Base-by-base conservation (phyloP, 1,140 invertebrate genomes). In the Drosophila micromelanica region DNA sequence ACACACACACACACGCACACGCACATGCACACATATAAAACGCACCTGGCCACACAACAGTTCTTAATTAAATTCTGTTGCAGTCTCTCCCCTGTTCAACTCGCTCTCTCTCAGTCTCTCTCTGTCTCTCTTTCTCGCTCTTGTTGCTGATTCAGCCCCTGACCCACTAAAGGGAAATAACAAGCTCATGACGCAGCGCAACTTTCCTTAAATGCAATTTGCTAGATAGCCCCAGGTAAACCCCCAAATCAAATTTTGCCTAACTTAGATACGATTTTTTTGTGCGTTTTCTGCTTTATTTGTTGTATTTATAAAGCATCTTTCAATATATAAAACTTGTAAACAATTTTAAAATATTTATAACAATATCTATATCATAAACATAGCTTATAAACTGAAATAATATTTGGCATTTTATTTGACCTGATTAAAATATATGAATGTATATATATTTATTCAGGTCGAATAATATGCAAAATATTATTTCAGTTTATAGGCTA, bases 1-100 rank as follows among this genome's bases (percentile, higher is more conserved):
- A 17, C 17, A 17, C 17, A 35, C 32, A 35, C 32, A 8, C 32
- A 35, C 32, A 35, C 32, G 2, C 32, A 35, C 32, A 35, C 8
- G 1, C 32, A 35, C 1, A 35, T 2, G 9, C 7, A 9, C 3
- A 46, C 38, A 42, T 49, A 60, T 40, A 65, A 62, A 78, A 63
- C 78, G 81, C 80, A 85, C 80, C 80, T 85, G 80, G 80, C 78
- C 40, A 56, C 60, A 70, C 62, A 56, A 42, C 62, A 32, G 38
- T 32, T n/a, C 80, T 65, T 85, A 80, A 84, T 84, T 84, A 80
- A 78, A 86, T 84, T 79, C 51, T 61, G 20, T 48, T 46, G 23
- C 56, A 52, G 48, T 55, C 30, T 20, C 42, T 30, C 30, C 0
- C 5, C 32, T 35, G 32, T 8, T 27, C 27, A 27, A 27, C 23